Evolutionary conservation across 2,888 invertebrate species (phyloP).

Genomic region (Augochlorella aurata): DNA sequence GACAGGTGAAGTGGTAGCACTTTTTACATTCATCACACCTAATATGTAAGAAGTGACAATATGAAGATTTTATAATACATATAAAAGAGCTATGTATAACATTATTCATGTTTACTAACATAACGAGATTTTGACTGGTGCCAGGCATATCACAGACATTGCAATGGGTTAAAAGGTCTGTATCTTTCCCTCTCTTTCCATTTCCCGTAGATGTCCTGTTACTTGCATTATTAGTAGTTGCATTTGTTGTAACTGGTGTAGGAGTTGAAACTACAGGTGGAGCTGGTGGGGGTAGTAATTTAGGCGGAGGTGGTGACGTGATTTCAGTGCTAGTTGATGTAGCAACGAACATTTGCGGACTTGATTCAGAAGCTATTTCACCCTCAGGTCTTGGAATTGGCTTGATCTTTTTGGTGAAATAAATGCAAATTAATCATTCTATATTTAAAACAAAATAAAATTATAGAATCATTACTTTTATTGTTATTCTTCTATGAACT

Average conservation of each 20-base stretch:
- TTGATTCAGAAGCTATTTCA: slow-evolving; percentile 85
- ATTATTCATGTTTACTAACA: slow-evolving; percentile 82
- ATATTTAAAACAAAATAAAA: background rate
- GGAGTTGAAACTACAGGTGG: slow-evolving; percentile 65
- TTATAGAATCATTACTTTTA: slow-evolving; percentile 84
- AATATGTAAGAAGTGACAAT: slow-evolving; percentile 47
- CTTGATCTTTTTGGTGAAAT: slow-evolving; percentile 84
- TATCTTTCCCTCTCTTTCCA: slow-evolving; percentile 78
- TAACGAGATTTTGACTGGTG: slow-evolving; percentile 86
- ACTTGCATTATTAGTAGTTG: slow-evolving; percentile 50
- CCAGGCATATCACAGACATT: slow-evolving; percentile 87
- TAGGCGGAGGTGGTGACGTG: slow-evolving; percentile 75
- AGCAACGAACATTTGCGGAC: slow-evolving; percentile 88
- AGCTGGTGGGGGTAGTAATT: slow-evolving; percentile 68
- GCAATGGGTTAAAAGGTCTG: slow-evolving; percentile 84
- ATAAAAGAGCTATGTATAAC: background rate
- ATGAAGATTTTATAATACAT: slow-evolving; percentile 10
- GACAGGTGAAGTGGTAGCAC: slow-evolving; percentile 95
- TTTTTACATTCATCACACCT: slow-evolving; percentile 96
- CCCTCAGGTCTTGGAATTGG: slow-evolving; percentile 91
- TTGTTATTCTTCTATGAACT: slow-evolving; percentile 89
- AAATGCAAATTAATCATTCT: background rate
- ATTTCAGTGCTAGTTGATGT: slow-evolving; percentile 80
- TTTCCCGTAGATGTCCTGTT: slow-evolving; percentile 69
- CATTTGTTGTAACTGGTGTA: slow-evolving; percentile 71